Conservation (phyloP, 2,113 vertebrate species). For the Arvicanthis niloticus region DNA sequence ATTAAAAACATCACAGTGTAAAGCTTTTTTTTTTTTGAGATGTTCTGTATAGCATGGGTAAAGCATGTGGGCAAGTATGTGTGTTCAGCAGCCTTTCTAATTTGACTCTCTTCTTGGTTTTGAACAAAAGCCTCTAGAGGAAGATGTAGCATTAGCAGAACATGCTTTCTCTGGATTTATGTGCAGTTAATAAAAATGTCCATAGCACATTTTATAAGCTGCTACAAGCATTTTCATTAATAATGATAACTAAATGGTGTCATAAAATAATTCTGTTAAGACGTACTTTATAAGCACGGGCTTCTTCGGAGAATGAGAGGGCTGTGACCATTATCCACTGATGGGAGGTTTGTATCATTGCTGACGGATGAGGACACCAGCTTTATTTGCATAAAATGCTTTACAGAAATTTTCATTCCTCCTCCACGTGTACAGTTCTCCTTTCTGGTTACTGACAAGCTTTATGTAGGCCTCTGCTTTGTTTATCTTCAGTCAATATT, state of each 20-base stretch:
- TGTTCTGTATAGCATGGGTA: background rate
- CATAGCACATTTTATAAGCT: conserved; percentile 51
- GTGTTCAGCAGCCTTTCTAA: conserved; percentile 49
- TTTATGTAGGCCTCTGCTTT: background rate
- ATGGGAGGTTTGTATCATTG: background rate
- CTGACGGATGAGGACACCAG: background rate
- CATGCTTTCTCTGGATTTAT: conserved; percentile 22
- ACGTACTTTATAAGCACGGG: conserved; percentile 38
- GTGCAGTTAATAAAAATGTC: conserved; percentile 65
- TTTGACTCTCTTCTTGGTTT: conserved; percentile 37
- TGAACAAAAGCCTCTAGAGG: conserved; percentile 14
- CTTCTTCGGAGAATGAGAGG: background rate
- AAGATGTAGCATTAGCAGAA: background rate
- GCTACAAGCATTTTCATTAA: conserved; percentile 56
- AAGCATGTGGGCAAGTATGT: background rate
- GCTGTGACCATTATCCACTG: background rate
- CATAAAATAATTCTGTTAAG: conserved; percentile 66
- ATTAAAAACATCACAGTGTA: background rate
- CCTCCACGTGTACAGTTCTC: background rate
- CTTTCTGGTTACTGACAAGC: background rate
- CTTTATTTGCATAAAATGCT: conserved; percentile 7
- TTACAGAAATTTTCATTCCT: background rate
- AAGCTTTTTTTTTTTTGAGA: background rate
- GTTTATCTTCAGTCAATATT: background rate
- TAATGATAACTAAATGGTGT: conserved; percentile 57